phyloP scores from a whole-genome alignment of 2,888 invertebrate species.

The Pseudeuparius sepicola region DNA sequence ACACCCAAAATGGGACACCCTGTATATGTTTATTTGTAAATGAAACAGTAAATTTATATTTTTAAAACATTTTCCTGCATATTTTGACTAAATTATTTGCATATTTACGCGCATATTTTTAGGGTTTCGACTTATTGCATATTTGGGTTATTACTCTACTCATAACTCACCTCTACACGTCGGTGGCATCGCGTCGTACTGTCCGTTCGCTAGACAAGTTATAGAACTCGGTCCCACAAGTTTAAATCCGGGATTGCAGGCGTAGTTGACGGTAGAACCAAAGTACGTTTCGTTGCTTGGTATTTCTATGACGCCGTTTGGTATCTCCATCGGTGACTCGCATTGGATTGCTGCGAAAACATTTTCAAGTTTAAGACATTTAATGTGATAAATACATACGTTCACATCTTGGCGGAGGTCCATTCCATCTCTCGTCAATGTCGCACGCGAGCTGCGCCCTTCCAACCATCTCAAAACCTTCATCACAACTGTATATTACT shows the following conservation, averaged over 20 bases:
- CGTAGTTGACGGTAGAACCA: conserved; percentile 66
- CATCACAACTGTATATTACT: conserved; percentile 73
- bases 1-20: no score
- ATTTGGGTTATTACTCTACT: no score
- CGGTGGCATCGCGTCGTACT: conserved; percentile 70
- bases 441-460: conserved; percentile 78
- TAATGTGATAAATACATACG: conserved; percentile 41
- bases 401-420: conserved; percentile 83
- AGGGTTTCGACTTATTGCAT: no score
- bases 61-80: no score
- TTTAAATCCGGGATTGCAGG: conserved; percentile 58
- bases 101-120: no score
- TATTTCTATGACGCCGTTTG: conserved; percentile 49
- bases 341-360: conserved; percentile 62
- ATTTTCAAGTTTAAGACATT: no score
- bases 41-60: no score
- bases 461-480: conserved; percentile 79
- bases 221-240: conserved; percentile 58
- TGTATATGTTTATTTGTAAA: no score
- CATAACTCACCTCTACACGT: conserved; percentile 59
- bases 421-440: conserved; percentile 88
- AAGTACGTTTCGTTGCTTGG: conserved; percentile 52
- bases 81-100: no score
- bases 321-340: conserved; percentile 53
- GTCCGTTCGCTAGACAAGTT: conserved; percentile 64